Percentiles rank a stretch among this genome's conserved stretches.
Evolutionary conservation across 2,888 invertebrate genomes (phyloP).

Genomic region (Altica lythri): DNA sequence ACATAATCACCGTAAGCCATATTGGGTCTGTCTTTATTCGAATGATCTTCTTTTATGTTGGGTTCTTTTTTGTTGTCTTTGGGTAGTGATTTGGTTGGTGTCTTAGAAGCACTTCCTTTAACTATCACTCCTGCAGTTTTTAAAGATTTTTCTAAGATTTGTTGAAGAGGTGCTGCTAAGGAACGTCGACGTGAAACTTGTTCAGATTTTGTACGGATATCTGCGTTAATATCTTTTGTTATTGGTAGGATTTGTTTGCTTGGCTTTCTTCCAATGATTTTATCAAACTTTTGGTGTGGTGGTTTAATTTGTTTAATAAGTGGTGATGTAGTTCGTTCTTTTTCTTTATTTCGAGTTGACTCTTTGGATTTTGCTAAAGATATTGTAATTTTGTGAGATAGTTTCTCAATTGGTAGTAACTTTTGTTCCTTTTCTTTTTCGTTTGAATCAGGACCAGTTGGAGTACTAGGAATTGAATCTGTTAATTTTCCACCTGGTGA

Average conservation of each 20-base stretch:
- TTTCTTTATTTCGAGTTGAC: neutral
- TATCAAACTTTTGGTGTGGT: too few species aligned
- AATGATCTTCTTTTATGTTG: neutral
- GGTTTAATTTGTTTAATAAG: too few species aligned
- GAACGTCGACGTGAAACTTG: slow-evolving; percentile 23
- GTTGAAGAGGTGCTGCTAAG: slow-evolving; percentile 19
- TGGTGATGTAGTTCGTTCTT: neutral
- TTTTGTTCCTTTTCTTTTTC: neutral
- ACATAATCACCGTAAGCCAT: slow-evolving; percentile 16
- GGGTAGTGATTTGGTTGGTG: slow-evolving; percentile 10
- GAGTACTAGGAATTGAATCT: too few species aligned
- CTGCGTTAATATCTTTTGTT: too few species aligned
- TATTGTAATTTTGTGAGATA: neutral
- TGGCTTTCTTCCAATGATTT: neutral
- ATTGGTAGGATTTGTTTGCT: neutral
- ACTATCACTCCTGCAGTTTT: slow-evolving; percentile 34
- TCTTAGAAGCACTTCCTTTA: slow-evolving; percentile 37
- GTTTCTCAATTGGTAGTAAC: too few species aligned
- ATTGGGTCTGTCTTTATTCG: neutral
- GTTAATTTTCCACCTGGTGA: slow-evolving; percentile 2
- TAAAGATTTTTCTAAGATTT: slow-evolving; percentile 20
- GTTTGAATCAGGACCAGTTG: too few species aligned
- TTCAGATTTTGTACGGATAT: too few species aligned
- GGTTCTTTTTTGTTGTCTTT: neutral
- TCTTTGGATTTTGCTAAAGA: neutral